phyloP scores from a whole-genome alignment of 2,888 invertebrate genomes.

The Napeogenes inachia region DNA sequence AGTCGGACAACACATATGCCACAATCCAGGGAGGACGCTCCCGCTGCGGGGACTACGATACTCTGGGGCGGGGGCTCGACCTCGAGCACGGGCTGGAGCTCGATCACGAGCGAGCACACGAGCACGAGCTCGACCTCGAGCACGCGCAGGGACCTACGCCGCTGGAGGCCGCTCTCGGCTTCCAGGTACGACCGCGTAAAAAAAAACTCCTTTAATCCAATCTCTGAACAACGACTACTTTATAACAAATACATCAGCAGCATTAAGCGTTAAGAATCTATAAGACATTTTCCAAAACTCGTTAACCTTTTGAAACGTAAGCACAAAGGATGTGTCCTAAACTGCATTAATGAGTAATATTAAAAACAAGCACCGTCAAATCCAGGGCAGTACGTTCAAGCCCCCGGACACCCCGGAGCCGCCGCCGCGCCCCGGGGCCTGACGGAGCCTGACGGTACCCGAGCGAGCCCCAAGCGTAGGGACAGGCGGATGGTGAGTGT shows the following conservation, averaged over 20 bases:
- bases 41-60: slow-evolving; percentile 80
- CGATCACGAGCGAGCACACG: slow-evolving; percentile 1
- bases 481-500: too few relatives aligned
- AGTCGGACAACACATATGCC: slow-evolving; percentile 88
- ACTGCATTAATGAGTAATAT: too few relatives aligned
- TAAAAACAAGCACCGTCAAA: too few relatives aligned
- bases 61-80: slow-evolving; percentile 65
- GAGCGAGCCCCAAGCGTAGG: too few relatives aligned
- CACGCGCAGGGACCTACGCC: slow-evolving; percentile 39
- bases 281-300: too few relatives aligned
- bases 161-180: slow-evolving; percentile 66
- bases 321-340: too few relatives aligned
- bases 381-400: slow-evolving; percentile 83
- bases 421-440: slow-evolving; percentile 60
- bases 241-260: too few relatives aligned
- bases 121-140: neutral
- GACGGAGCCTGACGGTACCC: too few relatives aligned
- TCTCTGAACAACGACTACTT: too few relatives aligned
- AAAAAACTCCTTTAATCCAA: too few relatives aligned
- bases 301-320: too few relatives aligned
- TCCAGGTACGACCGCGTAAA: slow-evolving; percentile 49
- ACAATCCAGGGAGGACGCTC: slow-evolving; percentile 84
- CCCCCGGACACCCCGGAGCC: slow-evolving; percentile 78
- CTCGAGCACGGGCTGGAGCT: neutral
- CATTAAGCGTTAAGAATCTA: too few relatives aligned